These are phyloP conservation scores for Callaeas wilsoni DNA, from an alignment of 2,113 vertebrate species.

Conservation along the genomic window DNA sequence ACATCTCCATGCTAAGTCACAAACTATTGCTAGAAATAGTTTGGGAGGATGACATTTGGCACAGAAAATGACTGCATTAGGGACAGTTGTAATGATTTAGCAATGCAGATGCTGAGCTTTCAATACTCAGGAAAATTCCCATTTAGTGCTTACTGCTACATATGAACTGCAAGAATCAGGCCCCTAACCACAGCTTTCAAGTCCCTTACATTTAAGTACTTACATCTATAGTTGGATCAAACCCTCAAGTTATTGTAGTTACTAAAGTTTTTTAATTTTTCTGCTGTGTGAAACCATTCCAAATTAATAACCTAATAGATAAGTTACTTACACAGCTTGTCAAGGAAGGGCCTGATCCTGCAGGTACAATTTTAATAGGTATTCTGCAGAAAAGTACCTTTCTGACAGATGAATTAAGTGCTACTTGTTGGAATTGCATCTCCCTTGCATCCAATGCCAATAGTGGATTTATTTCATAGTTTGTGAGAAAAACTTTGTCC, in stretches of 20 bases:
- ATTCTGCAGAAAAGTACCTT: background rate
- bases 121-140: background rate
- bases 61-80: background rate
- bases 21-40: background rate
- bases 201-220: background rate
- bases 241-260: background rate
- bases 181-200: background rate
- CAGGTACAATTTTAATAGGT: background rate
- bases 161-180: background rate
- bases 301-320: background rate
- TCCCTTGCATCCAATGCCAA: background rate
- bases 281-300: background rate
- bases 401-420: background rate
- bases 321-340: background rate
- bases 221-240: background rate
- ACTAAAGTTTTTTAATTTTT: background rate
- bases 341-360: background rate
- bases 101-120: background rate
- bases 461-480: background rate
- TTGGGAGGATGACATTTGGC: background rate
- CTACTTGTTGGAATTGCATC: background rate
- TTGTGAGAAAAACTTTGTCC: background rate
- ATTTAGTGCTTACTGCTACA: background rate
- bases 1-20: accelerated
- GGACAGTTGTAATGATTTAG: background rate